A percentile compares a stretch with the other conserved stretches of the same genome.
Evolutionary conservation across 1,140 invertebrate species (phyloP).

Genomic region (Drosophila lowei): DNA sequence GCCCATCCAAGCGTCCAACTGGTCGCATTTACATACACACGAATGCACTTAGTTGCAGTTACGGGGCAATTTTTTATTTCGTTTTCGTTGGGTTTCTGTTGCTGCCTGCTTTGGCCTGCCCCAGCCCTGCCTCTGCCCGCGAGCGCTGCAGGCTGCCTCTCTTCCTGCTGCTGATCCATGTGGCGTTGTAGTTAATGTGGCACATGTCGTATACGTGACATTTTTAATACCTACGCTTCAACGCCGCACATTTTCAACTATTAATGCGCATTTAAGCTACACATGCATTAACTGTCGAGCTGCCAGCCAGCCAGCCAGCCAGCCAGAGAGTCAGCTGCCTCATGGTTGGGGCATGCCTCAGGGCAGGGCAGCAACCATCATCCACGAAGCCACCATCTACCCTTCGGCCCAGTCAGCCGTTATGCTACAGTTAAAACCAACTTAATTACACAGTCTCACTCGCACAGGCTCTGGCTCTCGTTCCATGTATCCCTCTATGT

Average conservation of each 20-base stretch:
- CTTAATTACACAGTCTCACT: slow-evolving; percentile 68
- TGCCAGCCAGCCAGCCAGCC: slow-evolving; percentile 14
- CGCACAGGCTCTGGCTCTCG: not conserved
- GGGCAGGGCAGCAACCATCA: slow-evolving; percentile 6
- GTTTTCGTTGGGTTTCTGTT: slow-evolving; percentile 13
- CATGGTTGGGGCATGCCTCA: slow-evolving; percentile 1
- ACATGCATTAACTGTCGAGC: slow-evolving; percentile 74
- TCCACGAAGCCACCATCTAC: not conserved
- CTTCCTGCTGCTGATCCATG: slow-evolving; percentile 60
- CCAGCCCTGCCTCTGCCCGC: not conserved
- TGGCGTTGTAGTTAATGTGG: slow-evolving; percentile 73
- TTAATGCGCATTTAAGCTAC: slow-evolving; percentile 80
- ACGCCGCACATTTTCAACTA: slow-evolving; percentile 81
- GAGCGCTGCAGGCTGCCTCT: slow-evolving; percentile 7
- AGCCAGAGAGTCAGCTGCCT: not conserved
- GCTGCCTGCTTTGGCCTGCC: slow-evolving; percentile 1
- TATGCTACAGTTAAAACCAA: slow-evolving; percentile 62
- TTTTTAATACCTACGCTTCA: slow-evolving; percentile 81
- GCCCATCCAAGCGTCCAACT: slow-evolving; percentile 30
- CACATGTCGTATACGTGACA: slow-evolving; percentile 81
- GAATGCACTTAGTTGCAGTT: slow-evolving; percentile 67
- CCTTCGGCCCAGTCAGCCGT: slow-evolving; percentile 50
- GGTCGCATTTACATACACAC: slow-evolving; percentile 71
- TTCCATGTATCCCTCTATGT: too few species aligned
- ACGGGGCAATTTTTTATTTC: slow-evolving; percentile 46